Evolutionary conservation across 2,113 vertebrate species (phyloP).

Genomic region (Pardalotus punctatus): DNA sequence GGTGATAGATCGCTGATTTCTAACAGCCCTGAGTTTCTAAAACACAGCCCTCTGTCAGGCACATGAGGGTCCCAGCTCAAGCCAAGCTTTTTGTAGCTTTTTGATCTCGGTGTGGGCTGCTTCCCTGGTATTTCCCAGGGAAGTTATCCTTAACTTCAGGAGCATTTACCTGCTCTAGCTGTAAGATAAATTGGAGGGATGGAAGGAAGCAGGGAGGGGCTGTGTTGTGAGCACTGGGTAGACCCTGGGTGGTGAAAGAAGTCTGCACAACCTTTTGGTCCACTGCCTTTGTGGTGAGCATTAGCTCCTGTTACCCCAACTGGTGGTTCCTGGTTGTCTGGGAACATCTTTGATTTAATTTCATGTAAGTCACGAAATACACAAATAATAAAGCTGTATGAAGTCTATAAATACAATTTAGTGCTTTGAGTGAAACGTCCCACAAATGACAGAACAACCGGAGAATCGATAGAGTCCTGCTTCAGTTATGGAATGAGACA

Average conservation of each 20-base stretch:
- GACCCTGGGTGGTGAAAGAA: not conserved
- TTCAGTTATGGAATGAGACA: not conserved
- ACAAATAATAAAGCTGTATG: not conserved
- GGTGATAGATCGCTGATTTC: not conserved
- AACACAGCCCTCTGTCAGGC: not conserved
- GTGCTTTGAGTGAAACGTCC: not conserved
- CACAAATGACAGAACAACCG: not conserved
- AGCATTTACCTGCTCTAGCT: not conserved
- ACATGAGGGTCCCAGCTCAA: not conserved
- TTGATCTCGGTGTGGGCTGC: not conserved
- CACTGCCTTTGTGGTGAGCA: not conserved
- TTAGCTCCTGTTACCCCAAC: not conserved
- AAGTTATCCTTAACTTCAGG: not conserved
- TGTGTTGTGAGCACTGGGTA: not conserved
- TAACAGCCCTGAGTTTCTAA: not conserved
- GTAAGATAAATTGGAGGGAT: not conserved
- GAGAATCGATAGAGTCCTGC: not conserved
- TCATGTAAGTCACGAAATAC: not conserved
- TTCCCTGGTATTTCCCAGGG: not conserved
- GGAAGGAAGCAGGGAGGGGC: not conserved
- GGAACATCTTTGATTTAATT: not conserved
- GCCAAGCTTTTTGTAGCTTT: not conserved
- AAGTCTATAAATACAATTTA: not conserved
- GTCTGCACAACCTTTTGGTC: not conserved
- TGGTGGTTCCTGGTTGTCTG: not conserved